These are phyloP conservation scores for Macrosteles quadrilineatus DNA, from an alignment of 1,140 invertebrate species.

Conservation along the genomic window DNA sequence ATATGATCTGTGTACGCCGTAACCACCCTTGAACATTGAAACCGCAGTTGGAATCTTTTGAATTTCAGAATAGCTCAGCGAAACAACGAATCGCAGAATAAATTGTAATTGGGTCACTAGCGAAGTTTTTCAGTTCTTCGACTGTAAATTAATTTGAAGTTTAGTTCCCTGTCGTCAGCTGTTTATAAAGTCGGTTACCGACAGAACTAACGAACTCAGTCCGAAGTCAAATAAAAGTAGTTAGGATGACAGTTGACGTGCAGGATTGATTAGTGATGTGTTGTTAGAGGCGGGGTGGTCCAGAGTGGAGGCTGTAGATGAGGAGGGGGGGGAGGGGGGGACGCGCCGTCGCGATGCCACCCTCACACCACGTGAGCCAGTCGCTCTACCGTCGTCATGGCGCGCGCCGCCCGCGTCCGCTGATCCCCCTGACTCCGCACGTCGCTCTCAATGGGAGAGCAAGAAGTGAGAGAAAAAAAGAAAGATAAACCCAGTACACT, in stretches of 20 bases:
- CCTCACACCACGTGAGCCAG: neutral
- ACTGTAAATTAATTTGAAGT: constrained; percentile 5
- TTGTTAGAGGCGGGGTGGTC: constrained; percentile 1
- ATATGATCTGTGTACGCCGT: no score
- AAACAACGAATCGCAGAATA: no score
- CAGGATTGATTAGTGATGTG: constrained; percentile 20
- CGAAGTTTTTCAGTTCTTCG: neutral
- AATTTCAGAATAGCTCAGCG: no score
- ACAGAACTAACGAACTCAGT: constrained; percentile 8
- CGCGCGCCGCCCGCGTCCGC: constrained; percentile 10
- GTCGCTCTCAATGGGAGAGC: constrained; percentile 29
- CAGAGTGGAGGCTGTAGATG: neutral
- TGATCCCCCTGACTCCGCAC: neutral
- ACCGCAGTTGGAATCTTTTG: no score
- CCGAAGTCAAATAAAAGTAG: neutral
- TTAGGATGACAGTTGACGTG: constrained; percentile 11
- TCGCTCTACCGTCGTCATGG: neutral
- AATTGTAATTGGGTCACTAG: neutral
- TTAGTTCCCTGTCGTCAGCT: neutral
- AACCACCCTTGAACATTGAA: no score
- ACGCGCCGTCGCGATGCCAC: constrained; percentile 2
- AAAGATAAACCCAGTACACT: constrained; percentile 51
- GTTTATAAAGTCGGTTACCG: neutral
- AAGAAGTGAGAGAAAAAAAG: constrained; percentile 28
- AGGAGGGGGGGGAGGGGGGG: neutral